Conservation (phyloP, 2,888 invertebrate genomes). For the Tipula unca region DNA sequence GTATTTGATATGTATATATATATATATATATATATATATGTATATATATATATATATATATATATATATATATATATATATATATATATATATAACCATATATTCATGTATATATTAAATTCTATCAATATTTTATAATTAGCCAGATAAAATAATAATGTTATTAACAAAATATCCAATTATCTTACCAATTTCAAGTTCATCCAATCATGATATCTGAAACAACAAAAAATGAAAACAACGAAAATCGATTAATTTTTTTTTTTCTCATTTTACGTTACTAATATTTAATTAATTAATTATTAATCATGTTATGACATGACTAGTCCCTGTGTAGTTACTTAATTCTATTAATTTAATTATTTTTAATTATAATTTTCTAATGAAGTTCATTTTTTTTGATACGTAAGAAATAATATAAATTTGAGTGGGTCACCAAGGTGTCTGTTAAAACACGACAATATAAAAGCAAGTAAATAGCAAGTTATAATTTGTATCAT, state of each 20-base stretch:
- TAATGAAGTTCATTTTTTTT: neutral
- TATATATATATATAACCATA: neutral
- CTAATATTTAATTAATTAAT: neutral
- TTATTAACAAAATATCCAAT: conserved; percentile 8
- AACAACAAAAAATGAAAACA: neutral
- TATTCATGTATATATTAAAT: neutral
- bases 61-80: neutral
- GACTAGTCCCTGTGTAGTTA: neutral
- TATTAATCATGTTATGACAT: neutral
- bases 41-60: neutral
- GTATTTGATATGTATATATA: neutral
- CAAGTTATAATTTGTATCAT: neutral
- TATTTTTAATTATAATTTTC: neutral
- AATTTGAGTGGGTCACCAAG: neutral
- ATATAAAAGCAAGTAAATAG: neutral
- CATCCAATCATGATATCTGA: neutral
- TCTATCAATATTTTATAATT: neutral
- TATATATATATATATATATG: neutral
- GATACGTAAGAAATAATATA: neutral
- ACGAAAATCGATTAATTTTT: neutral
- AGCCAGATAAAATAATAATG: neutral
- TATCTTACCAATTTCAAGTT: neutral
- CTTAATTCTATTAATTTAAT: neutral
- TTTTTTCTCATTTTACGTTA: neutral
- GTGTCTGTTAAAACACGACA: neutral